Base-by-base conservation (phyloP, 2,797 vertebrate genomes). In the Acanthornis magna region DNA sequence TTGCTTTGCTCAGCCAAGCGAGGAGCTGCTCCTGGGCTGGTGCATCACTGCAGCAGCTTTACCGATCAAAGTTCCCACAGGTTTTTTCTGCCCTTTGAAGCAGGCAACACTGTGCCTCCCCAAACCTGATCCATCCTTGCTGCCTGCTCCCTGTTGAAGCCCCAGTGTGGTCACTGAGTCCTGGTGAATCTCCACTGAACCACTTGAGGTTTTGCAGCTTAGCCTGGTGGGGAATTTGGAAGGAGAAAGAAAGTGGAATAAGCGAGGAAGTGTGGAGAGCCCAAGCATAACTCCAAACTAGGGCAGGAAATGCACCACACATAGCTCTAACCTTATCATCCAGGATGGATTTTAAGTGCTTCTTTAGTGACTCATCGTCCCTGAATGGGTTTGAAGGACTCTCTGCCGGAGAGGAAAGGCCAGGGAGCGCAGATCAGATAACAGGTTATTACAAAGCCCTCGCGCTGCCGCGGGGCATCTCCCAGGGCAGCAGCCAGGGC, bases 351-450 rank as follows among this genome's bases (percentile, higher is more conserved):
- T 95, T 78, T 12, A 95, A 95, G 93, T 93, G 89, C 89, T 95
- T 93, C 88, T 90, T 89, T 76, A 78, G 85, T 96, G 95, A 95
- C 93, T 95, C 95, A 95, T 71, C 47, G 50, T 65, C 88, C 94
- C 95, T 55, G 79, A 90, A 95, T 76, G 88, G 93, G 84, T 67
- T 72, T 20, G 74, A 78, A 92, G 95, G 91, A 66, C 88, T 57
- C 88, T 88, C 81, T 17, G 48, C 75, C 15, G 0, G 71, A 36
- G 68, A 76, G 13, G 63, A 72, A 65, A 87, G 94, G 93, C 85
- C 85, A 36, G 93, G 67, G 84, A 48, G 29, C 80, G 65, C 85
- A 47, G 93, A 91, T 92, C 85, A 38, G 89, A 67, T 95, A 83
- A 53, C 89, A 79, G 90, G 80, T 80, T 80, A 45, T 63, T 34